Evolutionary conservation across 2,888 invertebrate species (phyloP), one percentile per base, ranked within the genome.

Genomic region (Lampropteryx suffumata): DNA sequence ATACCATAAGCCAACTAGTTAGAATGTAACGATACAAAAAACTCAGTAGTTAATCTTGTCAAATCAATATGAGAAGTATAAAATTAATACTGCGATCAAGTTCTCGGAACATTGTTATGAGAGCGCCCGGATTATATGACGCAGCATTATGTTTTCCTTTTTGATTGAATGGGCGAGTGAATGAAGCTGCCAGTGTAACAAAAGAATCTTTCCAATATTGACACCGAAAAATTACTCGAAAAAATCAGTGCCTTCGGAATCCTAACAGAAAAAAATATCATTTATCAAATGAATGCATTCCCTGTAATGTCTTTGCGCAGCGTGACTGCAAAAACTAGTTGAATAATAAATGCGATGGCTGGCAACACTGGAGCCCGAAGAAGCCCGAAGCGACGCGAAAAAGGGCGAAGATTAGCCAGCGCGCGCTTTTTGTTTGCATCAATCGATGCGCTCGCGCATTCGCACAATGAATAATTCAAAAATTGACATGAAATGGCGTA

Each of bases 401-500:
- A 77, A 78, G 81, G 81, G 80, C 89, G 87, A 87, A 88, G 89
- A 89, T 89, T 89, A 90, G 90, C 85, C 81, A 84, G 79, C 78
- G 83, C 75, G 84, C 76, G 79, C 82, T 90, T 90, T 90, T 90
- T 90, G 86, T 85, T 84, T 87, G 88, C 87, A 88, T 90, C 89
- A 90, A 90, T 90, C 88, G 90, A 87, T 89, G 89, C 89, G 89
- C 88, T 83, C 87, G 84, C 84, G 87, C 90, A 88, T 87, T 89
- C 88, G 87, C 86, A 83, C 86, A 71, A 90, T 90, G 90, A 90
- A 90, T 90, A 86, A 90, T 90, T 90, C 90, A 90, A 86, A 88
- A 89, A 88, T 88, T 89, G 90, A 89, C 90, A 90, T 90, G 89
- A 90, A 90, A 89, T 90, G 88, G 89, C 90, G 90, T 89, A 89